Evolutionary conservation across 2,797 vertebrate species (phyloP).

Genomic region (Cyprinodon diabolis): DNA sequence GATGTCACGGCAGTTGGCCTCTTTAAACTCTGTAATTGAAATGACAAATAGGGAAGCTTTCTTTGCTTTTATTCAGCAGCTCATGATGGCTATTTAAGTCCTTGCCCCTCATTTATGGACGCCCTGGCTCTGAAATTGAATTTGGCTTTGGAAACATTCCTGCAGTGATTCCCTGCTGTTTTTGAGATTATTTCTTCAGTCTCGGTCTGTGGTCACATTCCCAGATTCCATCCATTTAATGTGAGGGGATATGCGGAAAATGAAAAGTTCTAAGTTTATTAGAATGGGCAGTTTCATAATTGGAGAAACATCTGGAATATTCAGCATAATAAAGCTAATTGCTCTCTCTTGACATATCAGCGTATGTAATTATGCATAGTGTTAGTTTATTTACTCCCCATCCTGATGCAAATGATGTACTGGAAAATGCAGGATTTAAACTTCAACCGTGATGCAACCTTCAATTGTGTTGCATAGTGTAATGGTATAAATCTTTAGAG

Average conservation of each 20-base stretch:
- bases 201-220: slow-evolving; percentile 28
- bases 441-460: not conserved
- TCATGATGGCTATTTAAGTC: slow-evolving; percentile 47
- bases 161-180: slow-evolving; percentile 50
- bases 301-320: slow-evolving; percentile 45
- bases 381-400: slow-evolving; percentile 28
- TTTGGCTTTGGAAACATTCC: slow-evolving; percentile 50
- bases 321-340: slow-evolving; percentile 25
- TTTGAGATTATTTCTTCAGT: slow-evolving; percentile 52
- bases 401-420: slow-evolving; percentile 23
- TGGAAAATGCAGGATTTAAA: slow-evolving; percentile 17
- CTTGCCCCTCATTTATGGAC: slow-evolving; percentile 43
- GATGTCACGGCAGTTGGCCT: slow-evolving; percentile 53
- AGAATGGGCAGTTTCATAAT: slow-evolving; percentile 29
- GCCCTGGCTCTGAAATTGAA: slow-evolving; percentile 58
- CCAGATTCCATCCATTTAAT: slow-evolving; percentile 24
- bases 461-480: not conserved
- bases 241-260: not conserved
- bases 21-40: slow-evolving; percentile 60
- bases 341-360: slow-evolving; percentile 31
- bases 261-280: slow-evolving; percentile 33
- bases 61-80: slow-evolving; percentile 43
- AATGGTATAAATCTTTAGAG: not conserved
- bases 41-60: slow-evolving; percentile 55
- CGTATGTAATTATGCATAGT: slow-evolving; percentile 26